Evolutionary conservation across 2,797 vertebrate species (phyloP), one percentile per base, ranked within the genome.

Genomic region (Potorous gilbertii): DNA sequence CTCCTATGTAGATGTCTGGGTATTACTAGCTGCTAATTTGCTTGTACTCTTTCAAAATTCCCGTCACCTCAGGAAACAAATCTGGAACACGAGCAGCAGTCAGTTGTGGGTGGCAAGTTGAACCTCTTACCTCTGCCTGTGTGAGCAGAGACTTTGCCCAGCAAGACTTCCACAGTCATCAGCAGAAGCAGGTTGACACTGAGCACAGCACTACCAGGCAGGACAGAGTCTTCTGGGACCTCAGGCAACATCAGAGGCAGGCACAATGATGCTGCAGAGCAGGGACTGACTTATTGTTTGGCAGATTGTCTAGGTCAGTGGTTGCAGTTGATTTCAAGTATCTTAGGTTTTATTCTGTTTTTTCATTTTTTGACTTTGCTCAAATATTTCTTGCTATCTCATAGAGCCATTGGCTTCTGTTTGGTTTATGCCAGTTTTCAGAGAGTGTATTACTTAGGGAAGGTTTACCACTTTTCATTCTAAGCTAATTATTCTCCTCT

Each of bases 31-130:
- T 99, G 97, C 99, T 99, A 95, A 99, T 99, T 99, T 99, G 99
- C 99, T 98, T 99, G 99, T 99, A 99, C 99, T 99, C 99, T 98
- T 99, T 99, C 99, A 99, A 99, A 99, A 99, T 99, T 99, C 99
- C 99, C 98, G 98, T 99, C 99, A 96, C 99, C 99, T 99, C 99
- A 99, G 99, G 99, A 99, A 98, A 99, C 99, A 97, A 87, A 87
- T 87, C 21, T 50, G 40, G 18, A 50, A 12, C 9, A 46, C 50
- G 74, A 87, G 12, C 74, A 81, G 74, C 74, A 81, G 74, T 1
- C 6, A 81, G 74, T 10, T n/a, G n/a, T 24, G 21, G 40, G 74
- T 81, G 40, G 21, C 8, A 87, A 46, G 74, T 24, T 50, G 74
- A 87, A 0, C 3, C 8, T 9, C 40, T 87, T 87, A 0, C 74